Base-by-base conservation (phyloP, 2,797 vertebrate genomes). In the Basileuterus tristriatus region DNA sequence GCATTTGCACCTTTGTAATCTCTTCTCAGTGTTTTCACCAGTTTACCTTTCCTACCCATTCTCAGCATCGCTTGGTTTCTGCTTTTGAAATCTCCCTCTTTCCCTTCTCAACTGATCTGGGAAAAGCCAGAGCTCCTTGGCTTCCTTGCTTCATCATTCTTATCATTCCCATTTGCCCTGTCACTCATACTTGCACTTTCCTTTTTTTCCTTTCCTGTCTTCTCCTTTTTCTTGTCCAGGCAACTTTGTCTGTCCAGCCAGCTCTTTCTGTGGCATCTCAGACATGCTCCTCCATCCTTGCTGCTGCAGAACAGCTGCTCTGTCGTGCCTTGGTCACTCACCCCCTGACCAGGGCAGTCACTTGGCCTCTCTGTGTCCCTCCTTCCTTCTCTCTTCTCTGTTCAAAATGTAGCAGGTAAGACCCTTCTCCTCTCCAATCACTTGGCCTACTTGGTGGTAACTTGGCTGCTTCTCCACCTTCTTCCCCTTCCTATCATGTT, bases 371-470 rank as follows among this genome's bases (percentile, higher is more conserved):
- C 39, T 82, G 6, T 91, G 91, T 84, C 69, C 43, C 70, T 87
- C 29, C 75, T 94, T 94, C 65, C 62, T 86, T 88, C 59, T 83
- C 72, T 71, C 67, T 76, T n/a, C 69, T 84, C 56, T 79, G n/a
- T 93, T 95, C 77, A 83, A 69, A 96, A 60, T 44, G 60, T 70
- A 84, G 68, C 71, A 92, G 76, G 60, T 94, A 93, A 93, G 89
- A 85, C 29, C 43, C 46, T 65, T 32, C 62, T 64, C 46, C 77
- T 75, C 76, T 69, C 26, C 59, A 49, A 3, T 56, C 43, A 63
- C 43, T 50, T 41, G 39, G 39, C 39, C 39, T 41, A 41, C 39
- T 41, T 55, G 26, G 18, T 63, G 41, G 15, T 3, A 4, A 43
- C 17, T 63, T 78, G 83, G 36, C 49, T 19, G 58, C 21, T 62